Evolutionary conservation across 2,797 vertebrate genomes (phyloP), one percentile per base, ranked within the genome.

Genomic region (Chaetodon trifasciatus): DNA sequence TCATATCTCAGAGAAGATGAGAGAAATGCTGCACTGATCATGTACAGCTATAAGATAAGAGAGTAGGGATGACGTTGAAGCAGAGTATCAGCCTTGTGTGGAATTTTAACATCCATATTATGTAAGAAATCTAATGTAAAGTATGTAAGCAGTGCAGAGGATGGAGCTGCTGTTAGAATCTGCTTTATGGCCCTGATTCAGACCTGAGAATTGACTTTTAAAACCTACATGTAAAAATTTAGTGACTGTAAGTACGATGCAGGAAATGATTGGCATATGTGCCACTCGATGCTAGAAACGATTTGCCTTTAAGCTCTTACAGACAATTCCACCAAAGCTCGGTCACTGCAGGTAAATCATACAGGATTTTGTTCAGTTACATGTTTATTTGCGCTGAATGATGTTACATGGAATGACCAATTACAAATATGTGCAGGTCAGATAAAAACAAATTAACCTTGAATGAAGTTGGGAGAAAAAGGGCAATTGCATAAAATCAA

Each of bases 1-100:
- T 79, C 57, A 56, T 53, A 76, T 76, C 71, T 58, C 39, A 39
- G 8, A 15, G 37, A 70, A 42, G 64, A 74, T 58, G n/a, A 68
- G 52, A 68, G 50, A 79, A 78, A 79, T 84, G 44, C 50, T 4
- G 46, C 44, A 49, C 23, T 76, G 44, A 69, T 53, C 19, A 71
- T 58, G 44, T 74, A 35, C 46, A 68, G 32, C 47, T 52, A 64
- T 85, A 63, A 49, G 82, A 78, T 63, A 70, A 68, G 32, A 57
- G 24, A 60, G 35, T 52, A 50, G 47, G 15, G 37, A 64, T 39
- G 37, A 62, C 28, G 37, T 50, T 44, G 32, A 70, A 11, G 71
- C 35, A 39, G n/a, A 4, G 0, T 6, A 53, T 78, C 49, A 68
- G 55, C 19, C 17, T 62, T 73, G 13, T 16, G 21, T 39, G 37